Conservation (phyloP, 2,888 invertebrate genomes). For the Drosophila incognita region DNA sequence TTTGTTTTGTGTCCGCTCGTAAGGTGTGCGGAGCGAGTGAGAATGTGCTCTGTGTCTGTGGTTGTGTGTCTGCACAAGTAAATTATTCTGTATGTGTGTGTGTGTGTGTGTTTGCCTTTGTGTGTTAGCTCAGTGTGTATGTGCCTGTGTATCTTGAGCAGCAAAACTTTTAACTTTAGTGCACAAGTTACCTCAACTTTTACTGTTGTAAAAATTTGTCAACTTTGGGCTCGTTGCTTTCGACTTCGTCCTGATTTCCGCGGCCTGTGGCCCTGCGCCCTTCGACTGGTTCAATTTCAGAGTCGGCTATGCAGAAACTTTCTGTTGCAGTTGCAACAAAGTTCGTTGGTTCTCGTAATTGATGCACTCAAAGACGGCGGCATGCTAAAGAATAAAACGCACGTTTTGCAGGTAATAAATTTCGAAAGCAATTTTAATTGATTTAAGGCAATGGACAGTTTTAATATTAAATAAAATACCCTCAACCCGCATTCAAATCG, state of each 20-base stretch:
- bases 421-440: conserved; percentile 65
- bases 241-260: conserved; percentile 9
- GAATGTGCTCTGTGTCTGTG: conserved; percentile 2
- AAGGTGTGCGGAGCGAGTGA: conserved; percentile 16
- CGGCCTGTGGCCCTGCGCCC: neutral
- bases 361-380: conserved; percentile 66
- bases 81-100: conserved; percentile 10
- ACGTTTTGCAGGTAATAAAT: conserved; percentile 72
- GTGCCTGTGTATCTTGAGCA: conserved; percentile 35
- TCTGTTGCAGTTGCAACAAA: conserved; percentile 63
- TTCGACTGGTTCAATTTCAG: conserved; percentile 35
- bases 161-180: conserved; percentile 69
- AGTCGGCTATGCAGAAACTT: conserved; percentile 43
- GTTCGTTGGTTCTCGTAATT: conserved; percentile 60
- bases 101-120: conserved; percentile 12
- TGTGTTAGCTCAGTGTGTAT: conserved; percentile 6
- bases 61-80: neutral
- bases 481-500: conserved; percentile 1
- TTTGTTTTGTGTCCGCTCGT: conserved; percentile 23
- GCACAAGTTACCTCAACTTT: conserved; percentile 76
- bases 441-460: conserved; percentile 47
- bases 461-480: conserved; percentile 39
- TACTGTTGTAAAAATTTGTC: conserved; percentile 70
- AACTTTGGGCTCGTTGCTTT: conserved; percentile 58
- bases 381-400: conserved; percentile 31